These are phyloP conservation scores for Dasysyrphus tricinctus DNA, from an alignment of 2,888 invertebrate species.

Conservation along the genomic window DNA sequence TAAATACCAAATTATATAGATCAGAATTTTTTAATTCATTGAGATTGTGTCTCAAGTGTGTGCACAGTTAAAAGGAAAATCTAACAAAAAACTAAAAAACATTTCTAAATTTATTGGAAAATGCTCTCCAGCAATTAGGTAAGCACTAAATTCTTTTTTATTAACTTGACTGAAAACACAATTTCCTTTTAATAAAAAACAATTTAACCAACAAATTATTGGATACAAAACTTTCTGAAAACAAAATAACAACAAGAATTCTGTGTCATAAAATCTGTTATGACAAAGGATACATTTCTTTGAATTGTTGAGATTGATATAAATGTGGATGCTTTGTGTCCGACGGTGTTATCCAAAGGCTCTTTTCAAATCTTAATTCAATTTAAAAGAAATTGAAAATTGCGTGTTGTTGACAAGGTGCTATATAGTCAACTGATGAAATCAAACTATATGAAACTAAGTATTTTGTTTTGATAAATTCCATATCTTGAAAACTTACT, in stretches of 20 bases:
- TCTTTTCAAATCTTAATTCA: too few species aligned
- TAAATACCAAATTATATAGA: slow-evolving; percentile 18
- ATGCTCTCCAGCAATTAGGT: slow-evolving; percentile 12
- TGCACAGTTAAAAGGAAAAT: neutral
- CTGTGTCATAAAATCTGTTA: neutral
- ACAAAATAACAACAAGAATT: neutral
- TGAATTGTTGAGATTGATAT: too few species aligned
- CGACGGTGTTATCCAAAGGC: too few species aligned
- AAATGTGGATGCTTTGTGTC: too few species aligned
- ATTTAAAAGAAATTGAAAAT: too few species aligned
- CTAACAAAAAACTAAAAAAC: neutral
- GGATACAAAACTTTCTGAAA: neutral
- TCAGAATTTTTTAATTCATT: neutral
- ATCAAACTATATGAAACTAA: too few species aligned
- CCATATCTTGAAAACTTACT: too few species aligned
- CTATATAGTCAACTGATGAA: too few species aligned
- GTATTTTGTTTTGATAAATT: too few species aligned
- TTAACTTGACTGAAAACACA: neutral
- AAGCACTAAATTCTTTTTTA: neutral
- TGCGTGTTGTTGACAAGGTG: too few species aligned
- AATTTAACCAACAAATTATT: neutral
- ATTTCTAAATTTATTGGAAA: slow-evolving; percentile 2
- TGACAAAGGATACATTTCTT: neutral
- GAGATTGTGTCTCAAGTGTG: slow-evolving; percentile 8
- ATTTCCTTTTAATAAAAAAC: neutral